Percentiles rank a stretch among this genome's conserved stretches.
Conservation (phyloP, 2,113 vertebrate species). For the Etheostoma spectabile region DNA sequence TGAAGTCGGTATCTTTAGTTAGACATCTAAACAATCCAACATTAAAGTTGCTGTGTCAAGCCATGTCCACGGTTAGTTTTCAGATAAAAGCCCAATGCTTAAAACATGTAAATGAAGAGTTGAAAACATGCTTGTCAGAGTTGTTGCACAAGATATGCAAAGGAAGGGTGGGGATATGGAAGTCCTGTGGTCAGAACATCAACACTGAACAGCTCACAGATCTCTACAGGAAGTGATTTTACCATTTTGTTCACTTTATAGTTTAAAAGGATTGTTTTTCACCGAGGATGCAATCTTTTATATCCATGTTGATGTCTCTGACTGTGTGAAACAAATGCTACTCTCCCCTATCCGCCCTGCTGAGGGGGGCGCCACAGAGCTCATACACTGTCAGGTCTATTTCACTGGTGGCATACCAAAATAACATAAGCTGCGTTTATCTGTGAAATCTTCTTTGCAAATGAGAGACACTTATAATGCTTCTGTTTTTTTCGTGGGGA, state of each 20-base stretch:
- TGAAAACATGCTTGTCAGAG: neutral
- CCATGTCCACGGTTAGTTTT: neutral
- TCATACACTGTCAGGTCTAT: neutral
- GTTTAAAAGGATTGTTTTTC: neutral
- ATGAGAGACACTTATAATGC: neutral
- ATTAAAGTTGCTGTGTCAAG: neutral
- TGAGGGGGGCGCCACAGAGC: neutral
- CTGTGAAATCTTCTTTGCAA: neutral
- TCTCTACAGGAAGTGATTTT: conserved; percentile 15
- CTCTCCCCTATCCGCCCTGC: too few species aligned
- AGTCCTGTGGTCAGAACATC: conserved; percentile 22
- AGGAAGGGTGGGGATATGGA: conserved; percentile 64
- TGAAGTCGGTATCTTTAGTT: conserved; percentile 34
- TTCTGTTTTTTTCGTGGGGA: conserved; percentile 1
- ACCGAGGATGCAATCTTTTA: neutral
- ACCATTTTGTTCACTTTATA: neutral
- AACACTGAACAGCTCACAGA: neutral
- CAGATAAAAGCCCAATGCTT: neutral
- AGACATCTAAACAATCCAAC: neutral
- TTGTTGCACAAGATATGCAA: conserved; percentile 31
- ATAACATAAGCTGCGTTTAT: neutral
- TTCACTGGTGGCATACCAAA: neutral
- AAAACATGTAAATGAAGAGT: neutral
- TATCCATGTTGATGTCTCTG: neutral
- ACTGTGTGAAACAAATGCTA: neutral